Conservation (phyloP, 2,888 invertebrate genomes). For the Globia sparganii region DNA sequence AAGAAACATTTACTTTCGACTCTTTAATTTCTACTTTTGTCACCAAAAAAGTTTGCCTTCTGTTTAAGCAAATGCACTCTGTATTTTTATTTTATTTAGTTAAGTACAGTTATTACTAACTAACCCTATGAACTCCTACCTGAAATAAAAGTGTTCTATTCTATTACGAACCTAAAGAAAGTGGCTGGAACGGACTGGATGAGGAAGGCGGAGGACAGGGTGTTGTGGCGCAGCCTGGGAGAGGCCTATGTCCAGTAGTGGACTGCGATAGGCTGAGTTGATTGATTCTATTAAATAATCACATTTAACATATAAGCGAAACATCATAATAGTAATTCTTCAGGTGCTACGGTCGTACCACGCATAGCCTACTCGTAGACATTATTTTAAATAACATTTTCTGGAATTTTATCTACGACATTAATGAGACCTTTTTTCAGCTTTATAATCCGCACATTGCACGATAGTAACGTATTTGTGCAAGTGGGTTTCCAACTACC, state of each 20-base stretch:
- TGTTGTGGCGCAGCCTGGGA: no score
- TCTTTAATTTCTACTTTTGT: accelerated
- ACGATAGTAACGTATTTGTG: neutral
- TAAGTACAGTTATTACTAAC: no score
- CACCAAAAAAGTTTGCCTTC: neutral
- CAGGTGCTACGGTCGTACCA: neutral
- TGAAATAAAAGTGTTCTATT: no score
- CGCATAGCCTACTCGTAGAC: neutral
- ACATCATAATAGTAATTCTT: neutral
- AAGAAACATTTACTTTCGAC: neutral
- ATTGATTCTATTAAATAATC: no score
- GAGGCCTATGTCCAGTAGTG: no score
- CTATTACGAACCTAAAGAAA: no score
- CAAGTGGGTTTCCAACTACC: neutral
- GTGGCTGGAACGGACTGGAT: no score
- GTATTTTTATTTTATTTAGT: no score
- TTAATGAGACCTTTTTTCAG: neutral
- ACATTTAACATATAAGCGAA: neutral
- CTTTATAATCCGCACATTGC: neutral
- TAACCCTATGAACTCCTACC: no score
- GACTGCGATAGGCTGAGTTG: no score
- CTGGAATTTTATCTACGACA: neutral
- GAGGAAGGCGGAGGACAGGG: no score
- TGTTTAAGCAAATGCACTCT: neutral
- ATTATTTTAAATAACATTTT: neutral